Evolutionary conservation across 2,888 invertebrate genomes (phyloP), one percentile per base, ranked within the genome.

Genomic region (Brachyopa scutellaris): DNA sequence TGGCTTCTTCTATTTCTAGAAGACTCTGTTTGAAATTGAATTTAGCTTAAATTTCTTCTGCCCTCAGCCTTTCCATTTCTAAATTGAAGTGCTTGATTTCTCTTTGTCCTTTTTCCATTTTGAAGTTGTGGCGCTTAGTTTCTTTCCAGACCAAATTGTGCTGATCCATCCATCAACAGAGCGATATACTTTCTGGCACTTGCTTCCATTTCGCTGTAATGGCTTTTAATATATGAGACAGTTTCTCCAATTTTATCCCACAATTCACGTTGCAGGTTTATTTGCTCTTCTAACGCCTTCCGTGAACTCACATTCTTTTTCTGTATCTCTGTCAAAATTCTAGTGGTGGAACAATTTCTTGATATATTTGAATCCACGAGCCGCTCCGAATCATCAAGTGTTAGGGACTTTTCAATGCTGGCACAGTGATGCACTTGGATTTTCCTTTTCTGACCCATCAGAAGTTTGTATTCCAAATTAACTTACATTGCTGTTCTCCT

Each of bases 201-300:
- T n/a, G n/a, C n/a, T n/a, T n/a, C n/a, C n/a, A n/a, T n/a, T n/a
- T n/a, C n/a, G n/a, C n/a, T 21, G 2, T 11, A 9, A 45, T 19
- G 15, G 6, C 15, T 15, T 38, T 38, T 15, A 38, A 7, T 38
- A 15, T 15, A 7, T 17, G 9, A 38, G 40, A 42, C 40, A 42
- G 19, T 19, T 42, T 42, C 40, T 42, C 9, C 17, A 42, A 17
- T 42, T 42, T 7, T 42, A 17, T 51, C 59, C 42, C 26, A 55
- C 26, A 36, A 26, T 64, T 21, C 33, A 17, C 13, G 15, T 36
- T 23, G 15, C 33, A 47, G 57, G 33, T 15, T 4, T 36, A 42
- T 36, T 47, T 47, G 17, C 47, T 55, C 26, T 66, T 45, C 29
- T 51, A 64, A 55, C n/a, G 47, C 11, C n/a, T 47, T 33, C 31